These are phyloP conservation scores for Augiades crinisus DNA, from an alignment of 2,888 invertebrate genomes.

Conservation along the genomic window DNA sequence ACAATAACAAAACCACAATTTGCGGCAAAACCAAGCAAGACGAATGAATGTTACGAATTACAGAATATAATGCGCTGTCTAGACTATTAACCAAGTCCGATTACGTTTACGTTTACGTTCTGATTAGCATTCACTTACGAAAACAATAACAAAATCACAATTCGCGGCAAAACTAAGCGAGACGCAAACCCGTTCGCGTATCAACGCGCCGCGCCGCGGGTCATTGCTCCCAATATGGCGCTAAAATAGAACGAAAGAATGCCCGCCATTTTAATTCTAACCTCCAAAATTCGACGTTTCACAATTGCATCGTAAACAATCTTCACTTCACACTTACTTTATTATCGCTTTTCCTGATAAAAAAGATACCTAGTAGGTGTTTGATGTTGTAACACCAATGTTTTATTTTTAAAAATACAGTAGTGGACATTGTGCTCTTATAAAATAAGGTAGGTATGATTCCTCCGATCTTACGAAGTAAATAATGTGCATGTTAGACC, in stretches of 20 bases:
- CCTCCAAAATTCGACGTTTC: slow-evolving; percentile 61
- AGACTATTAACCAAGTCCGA: too few species aligned
- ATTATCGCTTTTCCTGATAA: background rate
- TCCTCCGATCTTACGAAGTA: too few species aligned
- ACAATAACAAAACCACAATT: slow-evolving; percentile 25
- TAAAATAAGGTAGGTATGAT: too few species aligned
- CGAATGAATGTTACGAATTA: too few species aligned
- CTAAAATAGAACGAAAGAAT: slow-evolving; percentile 77
- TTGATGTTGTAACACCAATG: background rate
- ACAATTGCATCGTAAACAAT: slow-evolving; percentile 46
- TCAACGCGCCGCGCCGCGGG: slow-evolving; percentile 44
- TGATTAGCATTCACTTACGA: too few species aligned
- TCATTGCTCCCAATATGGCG: slow-evolving; percentile 72
- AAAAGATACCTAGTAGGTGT: too few species aligned
- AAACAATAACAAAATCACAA: slow-evolving; percentile 25
- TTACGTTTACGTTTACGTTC: too few species aligned
- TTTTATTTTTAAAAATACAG: background rate
- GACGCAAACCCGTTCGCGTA: slow-evolving; percentile 28
- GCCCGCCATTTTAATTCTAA: slow-evolving; percentile 75
- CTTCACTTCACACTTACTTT: slow-evolving; percentile 40
- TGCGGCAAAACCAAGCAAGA: slow-evolving; percentile 21
- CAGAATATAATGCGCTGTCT: too few species aligned
- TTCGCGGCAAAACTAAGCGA: slow-evolving; percentile 24
- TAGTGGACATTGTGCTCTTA: too few species aligned
- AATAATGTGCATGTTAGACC: too few species aligned